phyloP scores from a whole-genome alignment of 2,888 invertebrate species.

The Marasmarcha lunaedactyla region DNA sequence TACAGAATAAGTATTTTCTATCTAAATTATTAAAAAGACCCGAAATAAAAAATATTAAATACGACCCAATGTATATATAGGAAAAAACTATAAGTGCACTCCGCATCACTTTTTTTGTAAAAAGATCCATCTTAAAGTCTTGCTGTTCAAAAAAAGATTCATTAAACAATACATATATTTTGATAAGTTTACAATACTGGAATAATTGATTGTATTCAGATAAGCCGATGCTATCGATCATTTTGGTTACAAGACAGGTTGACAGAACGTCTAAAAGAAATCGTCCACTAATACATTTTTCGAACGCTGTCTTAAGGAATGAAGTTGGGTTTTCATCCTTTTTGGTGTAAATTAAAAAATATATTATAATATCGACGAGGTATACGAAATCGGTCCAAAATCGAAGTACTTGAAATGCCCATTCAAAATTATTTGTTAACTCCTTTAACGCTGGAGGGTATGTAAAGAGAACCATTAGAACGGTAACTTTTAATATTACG shows the following conservation, averaged over 20 bases:
- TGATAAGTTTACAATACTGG: too few species aligned
- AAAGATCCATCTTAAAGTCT: too few species aligned
- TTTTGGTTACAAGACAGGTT: background rate
- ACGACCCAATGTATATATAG: too few species aligned
- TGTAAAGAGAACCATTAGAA: conserved; percentile 29
- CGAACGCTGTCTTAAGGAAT: conserved; percentile 26
- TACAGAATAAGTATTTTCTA: too few species aligned
- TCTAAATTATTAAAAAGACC: too few species aligned
- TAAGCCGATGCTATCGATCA: background rate
- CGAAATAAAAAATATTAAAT: too few species aligned
- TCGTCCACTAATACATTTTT: conserved; percentile 31
- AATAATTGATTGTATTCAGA: too few species aligned
- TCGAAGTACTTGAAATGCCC: conserved; percentile 33
- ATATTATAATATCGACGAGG: conserved; percentile 32
- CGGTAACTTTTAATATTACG: conserved; percentile 28
- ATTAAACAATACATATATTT: too few species aligned
- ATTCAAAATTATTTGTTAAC: conserved; percentile 9
- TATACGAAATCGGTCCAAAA: conserved; percentile 36
- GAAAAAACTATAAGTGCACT: too few species aligned
- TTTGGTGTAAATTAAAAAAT: conserved; percentile 25
- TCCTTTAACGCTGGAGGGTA: conserved; percentile 33
- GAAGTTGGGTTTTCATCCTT: too few species aligned
- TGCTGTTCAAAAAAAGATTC: too few species aligned
- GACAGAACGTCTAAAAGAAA: conserved; percentile 39
- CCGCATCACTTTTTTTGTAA: too few species aligned